Evolutionary conservation across 2,113 vertebrate species (phyloP), one percentile per base, ranked within the genome.

Genomic region (Lepidothrix coronata): DNA sequence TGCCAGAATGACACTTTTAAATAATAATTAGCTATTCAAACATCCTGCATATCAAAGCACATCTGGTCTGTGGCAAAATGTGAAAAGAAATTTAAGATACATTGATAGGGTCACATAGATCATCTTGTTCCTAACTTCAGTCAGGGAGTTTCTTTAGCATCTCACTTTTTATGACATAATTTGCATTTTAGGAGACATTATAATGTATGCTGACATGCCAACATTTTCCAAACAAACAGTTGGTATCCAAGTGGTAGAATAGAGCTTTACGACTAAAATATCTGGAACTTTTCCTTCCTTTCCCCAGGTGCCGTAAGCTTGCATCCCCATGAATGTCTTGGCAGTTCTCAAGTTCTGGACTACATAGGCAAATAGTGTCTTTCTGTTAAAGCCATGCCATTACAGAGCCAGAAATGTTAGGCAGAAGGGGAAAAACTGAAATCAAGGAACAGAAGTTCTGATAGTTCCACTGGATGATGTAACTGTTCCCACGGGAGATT

Each of bases 1-100:
- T 68, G 44, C 73, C 76, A 91, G 58, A 93, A 85, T 54, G 73
- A 88, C 83, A 84, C 28, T 82, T 94, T 90, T 41, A 96, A 97
- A 96, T 96, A 96, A 93, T 95, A 95, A 96, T 95, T 95, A 93
- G 66, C 33, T 89, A 44, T 81, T 92, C 49, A 85, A 95, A 81
- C 52, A 66, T 85, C 51, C 90, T 93, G 24, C 81, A 66, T 89
- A 91, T 95, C 92, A 95, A 92, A 93, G 72, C 82, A 96, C 93
- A 93, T 88, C 95, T 97, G 95, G 85, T 96, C 65, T 91, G n/a
- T 91, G 76, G 86, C 84, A 93, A 86, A 94, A 91, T 81, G 68
- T 81, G 57, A 92, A 94, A 91, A 65, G 78, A 91, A 96, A 92
- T 92, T 93, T 97, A 88, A 88, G 73, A 76, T 51, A 78, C 72